Conservation (phyloP, 2,888 invertebrate species). For the Microchrysa polita region DNA sequence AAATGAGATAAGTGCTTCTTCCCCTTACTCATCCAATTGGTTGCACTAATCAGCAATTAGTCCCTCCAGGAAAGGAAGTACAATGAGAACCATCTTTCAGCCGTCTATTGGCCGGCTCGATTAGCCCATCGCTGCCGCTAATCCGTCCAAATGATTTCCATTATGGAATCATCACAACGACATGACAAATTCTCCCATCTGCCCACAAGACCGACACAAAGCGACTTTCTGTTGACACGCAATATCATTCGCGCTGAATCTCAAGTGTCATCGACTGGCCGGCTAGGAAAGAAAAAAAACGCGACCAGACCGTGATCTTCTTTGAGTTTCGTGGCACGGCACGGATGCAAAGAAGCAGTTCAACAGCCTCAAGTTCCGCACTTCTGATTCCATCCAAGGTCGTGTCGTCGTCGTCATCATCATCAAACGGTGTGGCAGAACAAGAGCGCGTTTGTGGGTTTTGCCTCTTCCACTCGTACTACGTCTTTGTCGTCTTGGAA, state of each 20-base stretch:
- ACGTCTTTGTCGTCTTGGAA: background rate
- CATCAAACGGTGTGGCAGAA: background rate
- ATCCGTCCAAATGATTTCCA: no score
- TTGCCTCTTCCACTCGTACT: constrained; percentile 17
- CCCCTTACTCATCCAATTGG: no score
- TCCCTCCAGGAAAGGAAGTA: no score
- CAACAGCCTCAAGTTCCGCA: constrained; percentile 46
- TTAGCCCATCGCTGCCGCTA: no score
- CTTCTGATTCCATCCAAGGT: constrained; percentile 47
- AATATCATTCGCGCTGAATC: constrained; percentile 2
- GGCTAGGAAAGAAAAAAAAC: background rate
- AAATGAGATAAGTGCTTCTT: no score
- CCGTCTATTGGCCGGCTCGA: no score
- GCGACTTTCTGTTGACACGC: constrained; percentile 3
- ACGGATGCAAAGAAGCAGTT: no score
- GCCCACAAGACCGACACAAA: background rate
- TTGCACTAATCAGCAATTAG: no score
- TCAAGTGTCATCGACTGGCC: background rate
- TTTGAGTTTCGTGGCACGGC: background rate
- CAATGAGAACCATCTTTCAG: no score
- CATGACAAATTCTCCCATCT: no score
- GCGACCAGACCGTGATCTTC: background rate
- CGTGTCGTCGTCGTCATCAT: constrained; percentile 35
- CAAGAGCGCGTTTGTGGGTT: background rate
- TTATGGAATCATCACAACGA: no score